These are phyloP conservation scores for Hypomecis atomaria DNA, from an alignment of 2,888 invertebrate genomes.

Conservation along the genomic window DNA sequence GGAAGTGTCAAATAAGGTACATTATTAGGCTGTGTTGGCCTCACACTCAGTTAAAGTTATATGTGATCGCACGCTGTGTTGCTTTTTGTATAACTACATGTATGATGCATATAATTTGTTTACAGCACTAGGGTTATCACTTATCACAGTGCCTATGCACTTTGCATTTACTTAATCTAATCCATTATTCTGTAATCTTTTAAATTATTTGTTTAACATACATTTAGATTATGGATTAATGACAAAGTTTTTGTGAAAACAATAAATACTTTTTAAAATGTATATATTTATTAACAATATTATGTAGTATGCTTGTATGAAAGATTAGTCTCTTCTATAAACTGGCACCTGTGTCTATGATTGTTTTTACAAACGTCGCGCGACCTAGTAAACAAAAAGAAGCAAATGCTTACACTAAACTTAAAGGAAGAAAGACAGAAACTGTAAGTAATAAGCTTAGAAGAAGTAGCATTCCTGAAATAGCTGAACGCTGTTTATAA, in stretches of 20 bases:
- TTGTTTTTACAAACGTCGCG: too few relatives aligned
- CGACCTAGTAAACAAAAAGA: background rate
- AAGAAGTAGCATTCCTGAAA: background rate
- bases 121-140: slow-evolving; percentile 45
- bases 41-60: slow-evolving; percentile 60
- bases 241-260: slow-evolving; percentile 1
- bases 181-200: slow-evolving; percentile 38
- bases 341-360: too few relatives aligned
- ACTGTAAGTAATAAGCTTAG: background rate
- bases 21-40: slow-evolving; percentile 57
- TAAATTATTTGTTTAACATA: slow-evolving; percentile 44
- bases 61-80: slow-evolving; percentile 52
- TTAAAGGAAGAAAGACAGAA: background rate
- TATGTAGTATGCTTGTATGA: too few relatives aligned
- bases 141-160: slow-evolving; percentile 44
- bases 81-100: slow-evolving; percentile 11
- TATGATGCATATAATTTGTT: slow-evolving; percentile 34
- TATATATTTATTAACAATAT: too few relatives aligned
- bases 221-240: slow-evolving; percentile 41
- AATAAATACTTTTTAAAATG: too few relatives aligned
- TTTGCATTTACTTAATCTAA: slow-evolving; percentile 36
- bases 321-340: too few relatives aligned
- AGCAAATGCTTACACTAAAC: background rate
- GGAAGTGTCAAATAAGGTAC: background rate
- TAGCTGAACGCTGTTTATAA: slow-evolving; percentile 12